phyloP scores from a whole-genome alignment of 2,888 invertebrate genomes.

The Amiota communis region DNA sequence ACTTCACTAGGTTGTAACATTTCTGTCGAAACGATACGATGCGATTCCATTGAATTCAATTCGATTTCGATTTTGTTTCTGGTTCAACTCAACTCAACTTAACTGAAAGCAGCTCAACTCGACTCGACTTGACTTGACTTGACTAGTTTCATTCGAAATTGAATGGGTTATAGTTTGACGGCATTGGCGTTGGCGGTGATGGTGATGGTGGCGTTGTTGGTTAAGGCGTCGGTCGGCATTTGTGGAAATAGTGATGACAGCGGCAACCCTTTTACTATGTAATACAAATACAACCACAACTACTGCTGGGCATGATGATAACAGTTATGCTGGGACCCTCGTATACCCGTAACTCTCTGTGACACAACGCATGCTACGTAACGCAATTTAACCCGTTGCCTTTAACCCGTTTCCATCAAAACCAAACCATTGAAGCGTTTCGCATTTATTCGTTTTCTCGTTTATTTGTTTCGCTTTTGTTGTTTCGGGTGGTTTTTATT shows the following conservation, averaged over 20 bases:
- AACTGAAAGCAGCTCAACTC: neutral
- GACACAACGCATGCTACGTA: too few relatives aligned
- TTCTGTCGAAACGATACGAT: neutral
- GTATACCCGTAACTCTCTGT: too few relatives aligned
- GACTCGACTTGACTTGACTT: neutral
- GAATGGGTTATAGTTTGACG: neutral
- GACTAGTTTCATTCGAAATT: neutral
- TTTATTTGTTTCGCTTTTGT: too few relatives aligned
- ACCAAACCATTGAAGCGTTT: constrained; percentile 55
- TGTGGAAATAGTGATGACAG: constrained; percentile 45
- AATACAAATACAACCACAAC: neutral
- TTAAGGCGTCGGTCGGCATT: neutral
- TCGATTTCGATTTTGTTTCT: constrained; percentile 15
- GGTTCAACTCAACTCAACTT: neutral
- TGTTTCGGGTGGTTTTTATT: constrained; percentile 60
- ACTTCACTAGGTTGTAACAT: constrained; percentile 8
- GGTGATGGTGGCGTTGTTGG: neutral
- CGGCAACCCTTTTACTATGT: constrained; percentile 62
- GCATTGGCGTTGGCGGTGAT: neutral
- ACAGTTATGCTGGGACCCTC: too few relatives aligned
- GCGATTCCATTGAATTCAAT: neutral
- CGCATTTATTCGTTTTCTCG: constrained; percentile 38
- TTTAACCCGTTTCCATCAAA: too few relatives aligned
- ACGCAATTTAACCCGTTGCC: constrained; percentile 30
- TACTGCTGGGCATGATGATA: too few relatives aligned